Evolutionary conservation across 2,888 invertebrate genomes (phyloP), one percentile per base, ranked within the genome.

Genomic region (Papilio protenor): DNA sequence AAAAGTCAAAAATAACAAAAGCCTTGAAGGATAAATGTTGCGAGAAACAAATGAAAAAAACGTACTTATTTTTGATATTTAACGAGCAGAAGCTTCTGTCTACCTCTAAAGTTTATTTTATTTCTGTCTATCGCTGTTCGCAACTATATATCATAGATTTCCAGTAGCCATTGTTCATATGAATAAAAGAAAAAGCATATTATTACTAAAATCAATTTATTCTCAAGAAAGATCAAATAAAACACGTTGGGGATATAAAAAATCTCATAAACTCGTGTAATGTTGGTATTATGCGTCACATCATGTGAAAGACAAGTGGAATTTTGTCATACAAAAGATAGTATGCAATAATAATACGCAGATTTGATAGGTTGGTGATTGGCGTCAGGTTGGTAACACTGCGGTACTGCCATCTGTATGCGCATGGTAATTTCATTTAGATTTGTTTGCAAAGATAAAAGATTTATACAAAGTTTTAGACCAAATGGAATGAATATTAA

Each of bases 311-410:
- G 59, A 79, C 79, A 57, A 79, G 79, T 49, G 59, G 76, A 75
- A 81, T 82, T 82, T 82, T 83, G 81, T 81, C 85, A 84, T 82
- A 84, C 82, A 84, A 84, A 83, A 83, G 83, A 83, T 81, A 81
- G 83, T 81, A 80, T 57, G 77, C 80, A 76, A 78, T 77, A 79
- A 82, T 77, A 80, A 81, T 82, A 84, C 85, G 84, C 82, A 83
- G 81, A 84, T 84, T 78, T 77, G 81, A 81, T 82, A 73, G 79
- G 11, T 71, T 61, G 52, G 57, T 79, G 82, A 84, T 83, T 82
- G 82, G 79, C 80, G 78, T 52, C 66, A 69, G 78, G 83, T 81
- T 83, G 83, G 82, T 84, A 83, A 82, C 69, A 40, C 16, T 59
- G 47, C 23, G 47, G 4, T 27, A 16, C 59, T 8, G 27, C 23